Percentiles rank a stretch among this genome's conserved stretches.
Conservation (phyloP, 2,888 invertebrate species). For the Syritta pipiens region DNA sequence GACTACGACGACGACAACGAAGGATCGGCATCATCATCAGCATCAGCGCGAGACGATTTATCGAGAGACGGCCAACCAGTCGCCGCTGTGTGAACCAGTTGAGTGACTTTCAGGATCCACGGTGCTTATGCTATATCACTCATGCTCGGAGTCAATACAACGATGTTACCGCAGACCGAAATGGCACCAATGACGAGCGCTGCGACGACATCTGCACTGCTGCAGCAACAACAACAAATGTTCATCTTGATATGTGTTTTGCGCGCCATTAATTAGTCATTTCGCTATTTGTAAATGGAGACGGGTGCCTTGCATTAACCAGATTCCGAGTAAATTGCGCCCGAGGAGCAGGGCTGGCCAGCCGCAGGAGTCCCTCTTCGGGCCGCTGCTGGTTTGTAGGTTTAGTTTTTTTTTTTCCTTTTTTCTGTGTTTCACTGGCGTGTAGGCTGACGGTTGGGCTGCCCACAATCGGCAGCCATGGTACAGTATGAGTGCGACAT, state of each 20-base stretch:
- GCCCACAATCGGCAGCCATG: conserved; percentile 39
- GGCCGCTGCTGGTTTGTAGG: conserved; percentile 28
- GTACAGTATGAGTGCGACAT: conserved; percentile 63
- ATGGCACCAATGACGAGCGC: conserved; percentile 67
- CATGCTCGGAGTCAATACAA: conserved; percentile 64
- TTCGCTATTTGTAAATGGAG: conserved; percentile 73
- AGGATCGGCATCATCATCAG: conserved; percentile 2
- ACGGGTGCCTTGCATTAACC: conserved; percentile 72
- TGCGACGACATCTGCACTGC: conserved; percentile 48
- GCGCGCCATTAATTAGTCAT: conserved; percentile 74
- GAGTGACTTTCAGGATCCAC: conserved; percentile 61
- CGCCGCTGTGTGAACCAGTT: conserved; percentile 58
- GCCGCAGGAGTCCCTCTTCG: conserved; percentile 65
- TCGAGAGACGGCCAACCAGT: conserved; percentile 34
- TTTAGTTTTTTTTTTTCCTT: neutral
- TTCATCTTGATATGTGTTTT: conserved; percentile 73
- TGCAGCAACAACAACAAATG: conserved; percentile 63
- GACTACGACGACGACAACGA: conserved; percentile 7
- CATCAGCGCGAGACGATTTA: conserved; percentile 26
- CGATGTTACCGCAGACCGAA: conserved; percentile 56
- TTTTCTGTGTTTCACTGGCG: conserved; percentile 19
- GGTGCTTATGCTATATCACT: conserved; percentile 66
- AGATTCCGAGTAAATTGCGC: conserved; percentile 72
- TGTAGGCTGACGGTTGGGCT: conserved; percentile 54
- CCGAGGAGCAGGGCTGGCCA: conserved; percentile 42